A percentile compares a stretch with the other conserved stretches of the same genome.
Conservation (phyloP, 92 coral and sea anemone genomes). For the Virgularia gustaviana region DNA sequence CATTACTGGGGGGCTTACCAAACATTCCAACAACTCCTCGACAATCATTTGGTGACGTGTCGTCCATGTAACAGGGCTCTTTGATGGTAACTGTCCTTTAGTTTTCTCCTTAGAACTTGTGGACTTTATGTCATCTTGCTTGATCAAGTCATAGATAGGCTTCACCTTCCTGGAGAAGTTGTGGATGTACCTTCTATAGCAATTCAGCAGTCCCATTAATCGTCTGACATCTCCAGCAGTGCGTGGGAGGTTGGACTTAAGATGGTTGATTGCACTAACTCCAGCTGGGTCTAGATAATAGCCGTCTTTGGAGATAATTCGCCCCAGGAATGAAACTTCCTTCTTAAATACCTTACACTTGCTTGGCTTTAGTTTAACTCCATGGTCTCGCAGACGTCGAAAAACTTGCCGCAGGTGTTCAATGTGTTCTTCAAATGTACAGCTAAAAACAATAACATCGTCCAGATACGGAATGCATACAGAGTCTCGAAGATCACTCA, state of each 20-base stretch:
- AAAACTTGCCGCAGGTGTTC: constrained; percentile 47
- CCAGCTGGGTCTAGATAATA: constrained; percentile 53
- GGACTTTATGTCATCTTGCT: neutral
- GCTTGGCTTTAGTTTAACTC: constrained; percentile 56
- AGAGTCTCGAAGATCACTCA: neutral
- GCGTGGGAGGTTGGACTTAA: constrained; percentile 43
- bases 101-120: neutral
- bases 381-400: constrained; percentile 49
- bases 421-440: constrained; percentile 52
- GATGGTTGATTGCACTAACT: constrained; percentile 42
- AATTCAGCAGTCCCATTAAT: constrained; percentile 58
- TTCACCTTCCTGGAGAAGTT: constrained; percentile 44
- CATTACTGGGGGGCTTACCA: constrained; percentile 20
- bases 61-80: constrained; percentile 50
- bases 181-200: constrained; percentile 51
- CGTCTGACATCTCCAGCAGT: constrained; percentile 52
- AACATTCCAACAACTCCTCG: neutral
- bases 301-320: constrained; percentile 49
- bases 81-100: constrained; percentile 49
- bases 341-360: constrained; percentile 52
- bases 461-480: neutral
- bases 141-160: constrained; percentile 53
- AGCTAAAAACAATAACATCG: constrained; percentile 41
- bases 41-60: constrained; percentile 48
- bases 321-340: constrained; percentile 54